Conservation (phyloP, 2,113 vertebrate species). For the Ammospiza caudacuta region DNA sequence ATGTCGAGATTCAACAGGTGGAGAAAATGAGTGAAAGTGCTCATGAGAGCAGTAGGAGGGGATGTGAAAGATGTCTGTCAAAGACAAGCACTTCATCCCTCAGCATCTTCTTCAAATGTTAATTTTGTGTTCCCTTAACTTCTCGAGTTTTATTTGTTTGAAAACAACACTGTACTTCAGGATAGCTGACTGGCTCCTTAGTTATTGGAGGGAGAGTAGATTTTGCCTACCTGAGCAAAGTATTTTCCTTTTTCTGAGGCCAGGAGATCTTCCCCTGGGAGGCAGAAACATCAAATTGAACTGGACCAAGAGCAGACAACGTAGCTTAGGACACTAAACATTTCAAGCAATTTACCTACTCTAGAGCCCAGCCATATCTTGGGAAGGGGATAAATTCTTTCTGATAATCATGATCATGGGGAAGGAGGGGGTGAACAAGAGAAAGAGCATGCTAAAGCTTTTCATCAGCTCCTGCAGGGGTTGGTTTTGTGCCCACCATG, state of each 20-base stretch:
- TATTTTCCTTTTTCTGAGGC: not conserved
- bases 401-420: accelerated
- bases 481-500: not conserved
- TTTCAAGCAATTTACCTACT: not conserved
- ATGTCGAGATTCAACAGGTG: not conserved
- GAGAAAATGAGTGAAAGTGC: not conserved
- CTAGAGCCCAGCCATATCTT: not conserved
- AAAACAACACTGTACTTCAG: not conserved
- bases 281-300: not conserved
- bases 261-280: not conserved
- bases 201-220: not conserved
- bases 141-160: not conserved
- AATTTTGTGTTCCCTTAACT: not conserved
- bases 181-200: not conserved
- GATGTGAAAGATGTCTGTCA: not conserved
- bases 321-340: not conserved
- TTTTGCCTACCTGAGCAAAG: not conserved
- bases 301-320: not conserved
- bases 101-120: not conserved
- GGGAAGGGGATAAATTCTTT: not conserved
- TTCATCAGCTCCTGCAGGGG: not conserved
- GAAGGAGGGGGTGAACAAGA: not conserved
- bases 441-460: accelerated
- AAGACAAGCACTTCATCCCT: not conserved
- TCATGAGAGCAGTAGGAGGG: not conserved